phyloP scores from a whole-genome alignment of 2,797 vertebrate genomes.

The Melanotaenia nigrans region DNA sequence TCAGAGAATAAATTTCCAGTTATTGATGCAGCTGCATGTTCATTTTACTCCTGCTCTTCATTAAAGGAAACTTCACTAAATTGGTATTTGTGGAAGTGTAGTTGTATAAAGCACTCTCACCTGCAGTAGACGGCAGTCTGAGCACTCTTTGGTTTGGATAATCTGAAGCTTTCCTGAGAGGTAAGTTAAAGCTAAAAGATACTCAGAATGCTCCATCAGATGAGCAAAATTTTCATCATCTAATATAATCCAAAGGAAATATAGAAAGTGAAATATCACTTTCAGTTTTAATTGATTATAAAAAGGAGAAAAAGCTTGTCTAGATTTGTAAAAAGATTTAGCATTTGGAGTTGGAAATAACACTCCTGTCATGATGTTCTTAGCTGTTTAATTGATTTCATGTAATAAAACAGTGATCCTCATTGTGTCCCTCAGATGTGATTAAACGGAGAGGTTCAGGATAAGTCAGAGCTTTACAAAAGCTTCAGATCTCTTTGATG shows the following conservation, averaged over 20 bases:
- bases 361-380: neutral
- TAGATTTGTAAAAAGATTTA: neutral
- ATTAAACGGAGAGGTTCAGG: constrained; percentile 14
- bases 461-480: constrained; percentile 14
- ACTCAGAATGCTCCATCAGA: no score
- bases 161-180: no score
- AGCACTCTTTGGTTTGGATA: no score
- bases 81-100: no score
- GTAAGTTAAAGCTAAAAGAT: no score
- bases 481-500: constrained; percentile 22
- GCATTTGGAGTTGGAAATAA: neutral
- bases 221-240: no score
- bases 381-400: neutral
- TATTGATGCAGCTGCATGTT: constrained; percentile 43
- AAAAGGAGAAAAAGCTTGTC: neutral
- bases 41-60: constrained; percentile 3
- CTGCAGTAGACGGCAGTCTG: no score
- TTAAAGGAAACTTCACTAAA: no score
- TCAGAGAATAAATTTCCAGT: constrained; percentile 51
- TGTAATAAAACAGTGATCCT: constrained; percentile 1
- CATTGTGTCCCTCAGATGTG: neutral
- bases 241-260: no score
- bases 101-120: no score
- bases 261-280: no score
- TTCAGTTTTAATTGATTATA: no score